Percentiles rank a stretch among this genome's conserved stretches.
Evolutionary conservation across 2,113 vertebrate species (phyloP).

Genomic region (Lepisosteus osseus): DNA sequence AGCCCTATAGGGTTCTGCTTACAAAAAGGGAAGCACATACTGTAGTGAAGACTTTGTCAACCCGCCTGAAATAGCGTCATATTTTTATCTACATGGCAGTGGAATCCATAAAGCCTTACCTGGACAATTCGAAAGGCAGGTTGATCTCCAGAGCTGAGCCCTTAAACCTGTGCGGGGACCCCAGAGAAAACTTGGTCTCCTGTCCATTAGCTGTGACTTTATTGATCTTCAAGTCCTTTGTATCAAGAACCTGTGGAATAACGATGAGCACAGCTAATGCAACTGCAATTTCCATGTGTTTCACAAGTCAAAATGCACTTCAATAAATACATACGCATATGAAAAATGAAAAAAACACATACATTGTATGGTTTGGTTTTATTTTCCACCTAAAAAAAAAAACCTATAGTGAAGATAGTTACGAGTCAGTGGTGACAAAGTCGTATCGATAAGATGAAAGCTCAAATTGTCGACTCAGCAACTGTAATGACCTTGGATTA

Average conservation of each 20-base stretch:
- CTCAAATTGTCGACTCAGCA: too few species aligned
- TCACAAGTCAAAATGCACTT: neutral
- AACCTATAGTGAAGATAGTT: neutral
- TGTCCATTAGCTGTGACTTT: conserved; percentile 79
- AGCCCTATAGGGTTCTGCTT: neutral
- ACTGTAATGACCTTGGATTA: too few species aligned
- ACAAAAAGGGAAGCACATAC: neutral
- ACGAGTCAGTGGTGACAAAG: neutral
- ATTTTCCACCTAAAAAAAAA: neutral
- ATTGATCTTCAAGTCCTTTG: conserved; percentile 75
- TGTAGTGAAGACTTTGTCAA: neutral
- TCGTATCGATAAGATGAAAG: neutral
- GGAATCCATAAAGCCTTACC: conserved; percentile 57
- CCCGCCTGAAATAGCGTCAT: neutral
- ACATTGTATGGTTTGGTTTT: neutral
- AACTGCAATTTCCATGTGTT: neutral
- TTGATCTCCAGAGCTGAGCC: conserved; percentile 81
- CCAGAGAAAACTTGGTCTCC: conserved; percentile 72
- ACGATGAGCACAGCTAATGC: neutral
- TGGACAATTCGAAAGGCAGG: conserved; percentile 80
- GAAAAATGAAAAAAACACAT: neutral
- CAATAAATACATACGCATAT: neutral
- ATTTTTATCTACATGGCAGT: neutral
- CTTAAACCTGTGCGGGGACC: conserved; percentile 82
- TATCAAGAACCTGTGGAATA: conserved; percentile 80